These are phyloP conservation scores for Pterocles orientalis DNA, from an alignment of 2,113 vertebrate species.

Conservation along the genomic window DNA sequence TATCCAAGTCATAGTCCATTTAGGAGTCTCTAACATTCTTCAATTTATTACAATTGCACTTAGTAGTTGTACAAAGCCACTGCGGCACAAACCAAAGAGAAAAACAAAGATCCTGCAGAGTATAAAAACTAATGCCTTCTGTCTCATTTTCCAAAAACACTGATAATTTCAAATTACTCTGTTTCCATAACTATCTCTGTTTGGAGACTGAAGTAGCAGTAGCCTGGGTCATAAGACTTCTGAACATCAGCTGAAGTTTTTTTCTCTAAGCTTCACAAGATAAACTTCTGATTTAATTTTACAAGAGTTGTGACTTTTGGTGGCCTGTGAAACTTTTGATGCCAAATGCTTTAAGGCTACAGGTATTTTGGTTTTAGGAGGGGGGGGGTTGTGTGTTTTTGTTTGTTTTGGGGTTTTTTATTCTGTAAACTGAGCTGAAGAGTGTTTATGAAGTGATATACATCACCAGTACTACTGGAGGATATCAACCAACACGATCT, in stretches of 20 bases:
- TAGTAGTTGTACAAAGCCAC: neutral
- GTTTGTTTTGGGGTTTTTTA: neutral
- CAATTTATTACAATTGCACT: neutral
- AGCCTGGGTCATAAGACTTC: neutral
- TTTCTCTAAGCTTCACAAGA: neutral
- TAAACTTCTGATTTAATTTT: neutral
- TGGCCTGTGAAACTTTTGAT: neutral
- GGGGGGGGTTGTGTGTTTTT: neutral
- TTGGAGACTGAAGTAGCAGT: neutral
- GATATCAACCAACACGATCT: neutral
- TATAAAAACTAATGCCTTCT: neutral
- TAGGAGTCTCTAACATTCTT: neutral
- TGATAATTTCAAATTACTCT: neutral
- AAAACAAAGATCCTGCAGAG: neutral
- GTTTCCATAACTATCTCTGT: neutral
- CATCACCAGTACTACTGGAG: neutral
- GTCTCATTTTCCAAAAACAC: neutral
- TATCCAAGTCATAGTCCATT: neutral
- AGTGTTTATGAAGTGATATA: neutral
- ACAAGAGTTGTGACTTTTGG: neutral
- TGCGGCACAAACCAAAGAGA: neutral
- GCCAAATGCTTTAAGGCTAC: neutral
- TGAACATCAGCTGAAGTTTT: neutral
- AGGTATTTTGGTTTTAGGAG: rapidly evolving
- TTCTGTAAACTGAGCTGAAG: neutral